phyloP scores from a whole-genome alignment of 2,113 vertebrate species.

The Pseudonaja textilis region DNA sequence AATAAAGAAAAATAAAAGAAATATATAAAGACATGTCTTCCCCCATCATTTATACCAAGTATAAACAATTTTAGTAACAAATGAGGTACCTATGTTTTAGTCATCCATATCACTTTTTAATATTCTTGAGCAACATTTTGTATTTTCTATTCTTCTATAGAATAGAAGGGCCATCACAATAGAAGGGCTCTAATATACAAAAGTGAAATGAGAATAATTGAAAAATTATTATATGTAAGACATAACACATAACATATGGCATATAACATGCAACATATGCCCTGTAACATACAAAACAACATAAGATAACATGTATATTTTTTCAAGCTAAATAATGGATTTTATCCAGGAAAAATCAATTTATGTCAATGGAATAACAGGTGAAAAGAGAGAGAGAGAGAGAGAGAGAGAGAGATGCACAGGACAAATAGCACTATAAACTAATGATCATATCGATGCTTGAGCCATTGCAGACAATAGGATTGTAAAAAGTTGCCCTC shows the following conservation, averaged over 20 bases:
- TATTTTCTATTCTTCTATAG: not conserved
- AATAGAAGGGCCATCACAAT: not conserved
- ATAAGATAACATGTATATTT: not conserved
- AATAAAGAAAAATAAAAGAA: not conserved
- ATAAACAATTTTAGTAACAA: not conserved
- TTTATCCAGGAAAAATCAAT: not conserved
- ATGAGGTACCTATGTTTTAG: not conserved
- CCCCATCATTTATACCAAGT: not conserved
- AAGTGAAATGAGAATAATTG: not conserved
- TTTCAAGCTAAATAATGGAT: not conserved
- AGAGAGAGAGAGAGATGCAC: not conserved
- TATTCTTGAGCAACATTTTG: not conserved
- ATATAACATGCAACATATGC: no score
- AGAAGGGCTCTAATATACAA: not conserved
- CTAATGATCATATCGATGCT: not conserved
- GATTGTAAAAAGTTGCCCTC: not conserved
- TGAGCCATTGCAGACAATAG: not conserved
- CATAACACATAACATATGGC: no score
- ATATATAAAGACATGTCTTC: not conserved
- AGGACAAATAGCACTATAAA: not conserved
- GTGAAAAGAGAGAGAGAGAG: not conserved
- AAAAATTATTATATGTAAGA: not conserved
- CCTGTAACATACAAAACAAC: not conserved
- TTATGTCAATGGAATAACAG: not conserved
- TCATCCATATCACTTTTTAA: not conserved